phyloP scores from a whole-genome alignment of 2,797 vertebrate genomes.

The Morus bassanus region DNA sequence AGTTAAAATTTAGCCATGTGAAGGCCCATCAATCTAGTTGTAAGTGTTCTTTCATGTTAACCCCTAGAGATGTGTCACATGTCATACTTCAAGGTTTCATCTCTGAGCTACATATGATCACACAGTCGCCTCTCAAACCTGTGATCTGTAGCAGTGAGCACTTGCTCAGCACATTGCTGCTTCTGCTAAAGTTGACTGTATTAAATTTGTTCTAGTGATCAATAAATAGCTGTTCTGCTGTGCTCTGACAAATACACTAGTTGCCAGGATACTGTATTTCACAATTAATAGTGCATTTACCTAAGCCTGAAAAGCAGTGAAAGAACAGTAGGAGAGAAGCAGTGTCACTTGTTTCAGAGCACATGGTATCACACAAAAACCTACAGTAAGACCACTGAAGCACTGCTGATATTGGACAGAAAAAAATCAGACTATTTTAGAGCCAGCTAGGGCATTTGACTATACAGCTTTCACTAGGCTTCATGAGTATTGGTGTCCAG shows the following conservation, averaged over 20 bases:
- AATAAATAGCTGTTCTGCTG: not conserved
- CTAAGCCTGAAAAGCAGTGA: not conserved
- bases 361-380: not conserved
- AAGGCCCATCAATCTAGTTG: not conserved
- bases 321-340: not conserved
- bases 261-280: not conserved
- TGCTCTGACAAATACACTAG: not conserved
- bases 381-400: not conserved
- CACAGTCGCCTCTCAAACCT: not conserved
- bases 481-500: not conserved
- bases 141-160: not conserved
- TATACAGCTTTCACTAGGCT: not conserved
- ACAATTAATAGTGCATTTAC: not conserved
- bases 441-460: not conserved
- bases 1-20: not conserved
- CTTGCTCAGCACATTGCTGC: not conserved
- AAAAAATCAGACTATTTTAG: not conserved
- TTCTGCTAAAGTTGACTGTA: not conserved
- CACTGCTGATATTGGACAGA: not conserved
- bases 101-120: not conserved
- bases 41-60: not conserved
- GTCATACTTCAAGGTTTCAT: not conserved
- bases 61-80: not conserved
- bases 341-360: not conserved
- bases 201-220: not conserved